phyloP scores from a whole-genome alignment of 1,140 invertebrate genomes.

The Saccostrea glomerata region DNA sequence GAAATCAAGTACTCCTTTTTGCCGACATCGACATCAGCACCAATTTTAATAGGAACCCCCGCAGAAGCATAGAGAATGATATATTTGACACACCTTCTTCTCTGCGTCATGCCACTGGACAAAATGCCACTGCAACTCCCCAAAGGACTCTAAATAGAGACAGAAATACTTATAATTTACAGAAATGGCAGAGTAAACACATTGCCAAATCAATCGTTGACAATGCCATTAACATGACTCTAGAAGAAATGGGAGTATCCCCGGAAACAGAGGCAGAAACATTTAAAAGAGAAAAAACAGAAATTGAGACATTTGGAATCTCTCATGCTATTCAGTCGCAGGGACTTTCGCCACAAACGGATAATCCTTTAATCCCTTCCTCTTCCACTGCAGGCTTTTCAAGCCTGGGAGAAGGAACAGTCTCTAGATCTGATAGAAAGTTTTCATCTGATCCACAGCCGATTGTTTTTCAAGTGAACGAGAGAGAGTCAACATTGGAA shows the following conservation, averaged over 20 bases:
- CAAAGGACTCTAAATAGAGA: background rate
- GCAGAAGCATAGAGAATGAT: constrained; percentile 22
- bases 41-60: constrained; percentile 11
- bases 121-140: background rate
- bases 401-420: background rate
- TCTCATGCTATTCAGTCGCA: constrained; percentile 84
- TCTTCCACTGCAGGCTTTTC: background rate
- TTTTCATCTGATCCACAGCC: constrained; percentile 21
- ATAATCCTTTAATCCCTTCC: background rate
- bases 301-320: constrained; percentile 85
- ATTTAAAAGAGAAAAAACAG: constrained; percentile 81
- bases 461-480: constrained; percentile 5
- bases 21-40: constrained; percentile 17
- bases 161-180: constrained; percentile 16
- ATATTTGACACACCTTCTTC: background rate
- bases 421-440: background rate
- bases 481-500: constrained; percentile 1
- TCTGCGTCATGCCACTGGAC: background rate
- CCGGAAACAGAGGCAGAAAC: constrained; percentile 80
- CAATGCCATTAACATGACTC: constrained; percentile 85
- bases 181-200: constrained; percentile 85
- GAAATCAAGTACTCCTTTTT: constrained; percentile 14
- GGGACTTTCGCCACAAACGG: constrained; percentile 76
- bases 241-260: constrained; percentile 83
- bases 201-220: constrained; percentile 86